Evolutionary conservation across 1,140 invertebrate genomes (phyloP), one percentile per base, ranked within the genome.

Genomic region (Drosophila jambulina): DNA sequence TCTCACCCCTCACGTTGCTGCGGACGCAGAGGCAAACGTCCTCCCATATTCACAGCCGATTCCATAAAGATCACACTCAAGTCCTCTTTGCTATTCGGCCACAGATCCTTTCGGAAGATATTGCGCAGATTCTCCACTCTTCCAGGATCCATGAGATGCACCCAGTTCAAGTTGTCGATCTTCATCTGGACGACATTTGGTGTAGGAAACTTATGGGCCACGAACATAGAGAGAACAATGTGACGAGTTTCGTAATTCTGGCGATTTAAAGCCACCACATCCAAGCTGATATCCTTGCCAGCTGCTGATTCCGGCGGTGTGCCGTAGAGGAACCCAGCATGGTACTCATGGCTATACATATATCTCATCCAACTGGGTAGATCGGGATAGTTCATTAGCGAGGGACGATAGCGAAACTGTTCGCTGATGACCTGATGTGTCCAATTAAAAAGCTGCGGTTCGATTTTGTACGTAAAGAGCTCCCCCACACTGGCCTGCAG

Each of bases 121-220:
- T 97, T 95, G 51, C 97, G 94, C 2, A 98, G 91, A 27, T 94
- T 94, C 42, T 95, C 94, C 85, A 96, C 95, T 69, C 95, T 56
- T 0, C 92, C 92, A 1, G 91, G 91, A 80, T 93, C 91, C 85
- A 92, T 93, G 0, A 93, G 45, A 42, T 93, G 91, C 36, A 93
- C 92, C 92, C 92, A 93, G 67, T 98, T 97, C 9, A 98, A 92
- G 92, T 98, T 98, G 85, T 97, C 96, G 45, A 98, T 97, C 93
- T 98, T 98, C 80, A 98, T 93, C 82, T 97, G 96, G 6, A 98
- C 95, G 82, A 98, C 95, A 92, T 96, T 96, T 48, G 96, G 95
- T 68, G 95, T 93, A 71, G 95, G 95, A 70, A 94, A 93, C 82
- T 96, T 96, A 9, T 95, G 94, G 4, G 93, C 91, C 5, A 97